phyloP scores from a whole-genome alignment of 1,140 invertebrate genomes.

The Eumeta japonica region DNA sequence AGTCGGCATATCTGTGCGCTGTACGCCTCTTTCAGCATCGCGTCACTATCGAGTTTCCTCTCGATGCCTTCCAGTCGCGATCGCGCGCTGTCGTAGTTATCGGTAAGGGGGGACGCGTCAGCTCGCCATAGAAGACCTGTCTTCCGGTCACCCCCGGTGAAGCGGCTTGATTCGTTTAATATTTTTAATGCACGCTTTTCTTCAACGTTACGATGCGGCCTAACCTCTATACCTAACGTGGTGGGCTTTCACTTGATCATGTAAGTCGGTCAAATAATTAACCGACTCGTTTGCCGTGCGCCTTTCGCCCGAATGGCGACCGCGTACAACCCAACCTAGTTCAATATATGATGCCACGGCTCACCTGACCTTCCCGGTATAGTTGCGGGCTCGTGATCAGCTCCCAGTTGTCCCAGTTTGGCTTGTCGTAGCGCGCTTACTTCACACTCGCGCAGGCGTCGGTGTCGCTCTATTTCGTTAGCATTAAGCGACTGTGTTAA shows the following conservation, averaged over 20 bases:
- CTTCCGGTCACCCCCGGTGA: neutral
- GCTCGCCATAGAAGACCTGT: neutral
- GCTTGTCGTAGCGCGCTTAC: slow-evolving; percentile 1
- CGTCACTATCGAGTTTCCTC: slow-evolving; percentile 2
- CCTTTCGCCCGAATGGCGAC: neutral
- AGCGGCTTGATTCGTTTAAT: neutral
- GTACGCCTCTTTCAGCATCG: neutral
- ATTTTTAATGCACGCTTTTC: neutral
- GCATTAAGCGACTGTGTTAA: neutral
- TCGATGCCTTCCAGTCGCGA: neutral
- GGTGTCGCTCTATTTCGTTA: neutral
- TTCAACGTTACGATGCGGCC: neutral
- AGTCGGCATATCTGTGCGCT: neutral
- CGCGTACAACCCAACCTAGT: slow-evolving; percentile 6
- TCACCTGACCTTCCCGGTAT: slow-evolving; percentile 1
- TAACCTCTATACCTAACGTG: neutral
- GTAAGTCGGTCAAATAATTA: slow-evolving; percentile 2
- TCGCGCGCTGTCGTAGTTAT: neutral
- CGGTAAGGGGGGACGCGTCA: neutral
- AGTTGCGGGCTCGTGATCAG: slow-evolving; percentile 2
- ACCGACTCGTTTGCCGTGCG: neutral
- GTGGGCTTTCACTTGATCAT: slow-evolving; percentile 3
- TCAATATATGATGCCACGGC: slow-evolving; percentile 4
- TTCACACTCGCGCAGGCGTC: slow-evolving; percentile 2
- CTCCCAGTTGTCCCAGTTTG: slow-evolving; percentile 7